phyloP scores from a whole-genome alignment of 2,797 vertebrate genomes.

The Danionella dracula region DNA sequence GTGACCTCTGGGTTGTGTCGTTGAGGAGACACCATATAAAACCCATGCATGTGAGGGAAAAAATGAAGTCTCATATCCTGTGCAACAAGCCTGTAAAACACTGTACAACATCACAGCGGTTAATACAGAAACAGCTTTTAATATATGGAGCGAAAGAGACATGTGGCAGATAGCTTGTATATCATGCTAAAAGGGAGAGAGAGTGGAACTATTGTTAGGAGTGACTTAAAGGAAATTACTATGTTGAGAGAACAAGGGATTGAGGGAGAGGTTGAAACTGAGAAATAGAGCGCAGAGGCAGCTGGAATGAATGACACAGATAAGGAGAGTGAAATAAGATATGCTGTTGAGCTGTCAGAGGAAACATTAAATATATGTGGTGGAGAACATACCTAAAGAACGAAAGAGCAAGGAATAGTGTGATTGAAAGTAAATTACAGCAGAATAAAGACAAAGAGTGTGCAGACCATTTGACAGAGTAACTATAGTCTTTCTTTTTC shows the following conservation, averaged over 20 bases:
- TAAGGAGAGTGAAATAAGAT: slow-evolving; percentile 18
- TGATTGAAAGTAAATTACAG: slow-evolving; percentile 20
- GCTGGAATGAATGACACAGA: slow-evolving; percentile 13
- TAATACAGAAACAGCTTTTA: slow-evolving; percentile 26
- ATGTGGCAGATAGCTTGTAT: slow-evolving; percentile 23
- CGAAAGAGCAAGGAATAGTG: slow-evolving; percentile 32
- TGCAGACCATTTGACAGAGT: slow-evolving; percentile 46
- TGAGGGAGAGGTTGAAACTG: slow-evolving; percentile 33
- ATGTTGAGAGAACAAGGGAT: slow-evolving; percentile 12
- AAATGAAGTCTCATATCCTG: slow-evolving; percentile 9
- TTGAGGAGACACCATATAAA: slow-evolving; percentile 16
- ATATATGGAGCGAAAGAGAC: slow-evolving; percentile 34
- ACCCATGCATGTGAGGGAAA: not conserved
- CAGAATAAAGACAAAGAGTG: slow-evolving; percentile 7
- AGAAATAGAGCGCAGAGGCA: slow-evolving; percentile 36
- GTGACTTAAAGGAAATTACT: slow-evolving; percentile 39
- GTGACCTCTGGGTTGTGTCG: slow-evolving; percentile 3
- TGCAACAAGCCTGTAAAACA: slow-evolving; percentile 17
- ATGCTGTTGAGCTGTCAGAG: slow-evolving; percentile 21
- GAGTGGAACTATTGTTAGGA: slow-evolving; percentile 32
- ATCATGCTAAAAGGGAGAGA: slow-evolving; percentile 30
- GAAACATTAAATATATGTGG: slow-evolving; percentile 22
- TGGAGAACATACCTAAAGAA: not conserved
- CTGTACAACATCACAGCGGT: slow-evolving; percentile 8
- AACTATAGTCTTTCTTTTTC: slow-evolving; percentile 55